Evolutionary conservation across 2,888 invertebrate genomes (phyloP).

Genomic region (Ceramica pisi): DNA sequence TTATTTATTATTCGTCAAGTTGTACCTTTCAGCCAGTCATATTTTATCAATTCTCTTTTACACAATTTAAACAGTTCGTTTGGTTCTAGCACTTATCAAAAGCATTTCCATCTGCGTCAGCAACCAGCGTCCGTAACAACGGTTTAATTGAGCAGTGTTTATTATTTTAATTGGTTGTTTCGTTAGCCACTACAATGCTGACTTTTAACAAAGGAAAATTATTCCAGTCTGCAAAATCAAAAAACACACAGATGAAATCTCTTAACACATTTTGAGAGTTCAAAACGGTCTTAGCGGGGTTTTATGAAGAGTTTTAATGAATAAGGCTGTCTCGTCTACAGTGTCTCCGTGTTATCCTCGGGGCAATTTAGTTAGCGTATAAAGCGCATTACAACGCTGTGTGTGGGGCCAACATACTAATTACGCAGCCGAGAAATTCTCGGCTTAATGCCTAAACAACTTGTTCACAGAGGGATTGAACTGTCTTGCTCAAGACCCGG

Average conservation of each 20-base stretch:
- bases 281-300: constrained; percentile 18
- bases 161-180: constrained; percentile 70
- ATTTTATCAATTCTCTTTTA: constrained; percentile 11
- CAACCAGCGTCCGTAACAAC: constrained; percentile 45
- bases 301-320: constrained; percentile 50
- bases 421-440: constrained; percentile 49
- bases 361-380: constrained; percentile 55
- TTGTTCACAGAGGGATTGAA: constrained; percentile 51
- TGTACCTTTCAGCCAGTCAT: neutral
- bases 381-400: constrained; percentile 54
- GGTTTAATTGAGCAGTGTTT: constrained; percentile 61
- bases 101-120: constrained; percentile 63
- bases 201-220: constrained; percentile 51
- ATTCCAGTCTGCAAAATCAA: constrained; percentile 29
- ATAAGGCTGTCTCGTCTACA: constrained; percentile 31
- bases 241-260: constrained; percentile 32
- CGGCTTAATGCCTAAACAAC: constrained; percentile 49
- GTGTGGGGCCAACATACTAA: constrained; percentile 61
- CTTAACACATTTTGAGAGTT: constrained; percentile 23
- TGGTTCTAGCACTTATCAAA: constrained; percentile 51
- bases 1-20: constrained; percentile 12
- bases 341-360: constrained; percentile 45
- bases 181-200: constrained; percentile 57
- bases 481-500: constrained; percentile 38
- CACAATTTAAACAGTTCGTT: constrained; percentile 21